phyloP scores from a whole-genome alignment of 2,113 vertebrate species.

The Taurulus bubalis region DNA sequence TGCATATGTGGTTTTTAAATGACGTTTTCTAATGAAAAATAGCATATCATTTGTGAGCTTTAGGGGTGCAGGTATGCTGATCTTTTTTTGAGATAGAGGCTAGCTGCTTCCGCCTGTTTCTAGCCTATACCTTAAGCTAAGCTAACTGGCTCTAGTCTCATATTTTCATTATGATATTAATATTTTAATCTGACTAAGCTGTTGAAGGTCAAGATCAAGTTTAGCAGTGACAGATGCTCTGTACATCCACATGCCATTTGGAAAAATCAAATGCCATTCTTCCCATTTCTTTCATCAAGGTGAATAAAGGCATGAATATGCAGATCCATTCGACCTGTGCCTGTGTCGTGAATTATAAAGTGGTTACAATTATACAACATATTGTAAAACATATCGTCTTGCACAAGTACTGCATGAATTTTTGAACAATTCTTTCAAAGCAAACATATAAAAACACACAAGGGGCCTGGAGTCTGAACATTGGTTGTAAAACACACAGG shows the following conservation, averaged over 20 bases:
- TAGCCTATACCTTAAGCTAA: neutral
- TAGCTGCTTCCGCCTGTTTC: neutral
- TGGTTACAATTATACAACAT: neutral
- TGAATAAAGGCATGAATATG: neutral
- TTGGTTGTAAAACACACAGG: conserved; percentile 18
- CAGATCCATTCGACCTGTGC: neutral
- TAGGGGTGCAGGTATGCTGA: neutral
- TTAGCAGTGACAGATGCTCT: neutral
- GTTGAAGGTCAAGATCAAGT: neutral
- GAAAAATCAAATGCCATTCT: neutral
- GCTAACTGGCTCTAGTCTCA: neutral
- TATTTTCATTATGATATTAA: neutral
- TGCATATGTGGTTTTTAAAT: neutral
- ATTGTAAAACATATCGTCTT: neutral
- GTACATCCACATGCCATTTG: neutral
- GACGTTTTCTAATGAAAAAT: too few species aligned
- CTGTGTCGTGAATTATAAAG: neutral
- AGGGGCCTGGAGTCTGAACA: conserved; percentile 7
- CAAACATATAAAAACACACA: conserved; percentile 6
- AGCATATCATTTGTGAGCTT: neutral
- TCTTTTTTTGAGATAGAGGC: neutral
- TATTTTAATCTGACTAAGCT: neutral
- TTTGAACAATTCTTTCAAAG: conserved; percentile 4
- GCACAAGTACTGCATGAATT: neutral
- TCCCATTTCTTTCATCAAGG: neutral